A percentile compares a stretch with the other conserved stretches of the same genome.
phyloP scores from a whole-genome alignment of 2,113 vertebrate genomes.

The Ammospiza nelsoni region DNA sequence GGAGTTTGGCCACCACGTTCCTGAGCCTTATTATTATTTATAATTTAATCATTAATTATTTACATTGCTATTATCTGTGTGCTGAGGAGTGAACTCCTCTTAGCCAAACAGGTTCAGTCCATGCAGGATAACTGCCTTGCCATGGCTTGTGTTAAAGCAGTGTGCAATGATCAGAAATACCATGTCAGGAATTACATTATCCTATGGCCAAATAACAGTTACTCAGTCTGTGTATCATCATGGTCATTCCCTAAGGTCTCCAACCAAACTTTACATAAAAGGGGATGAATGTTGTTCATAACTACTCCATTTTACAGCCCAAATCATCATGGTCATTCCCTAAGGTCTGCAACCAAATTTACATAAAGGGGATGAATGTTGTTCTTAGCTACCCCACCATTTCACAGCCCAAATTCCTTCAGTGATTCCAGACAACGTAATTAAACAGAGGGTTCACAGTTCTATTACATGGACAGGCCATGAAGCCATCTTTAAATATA shows the following conservation, averaged over 20 bases:
- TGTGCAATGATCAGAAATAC: not conserved
- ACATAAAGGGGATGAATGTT: not conserved
- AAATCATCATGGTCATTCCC: not conserved
- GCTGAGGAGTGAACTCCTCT: not conserved
- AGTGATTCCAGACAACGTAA: conserved; percentile 30
- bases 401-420: conserved; percentile 16
- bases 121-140: not conserved
- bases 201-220: not conserved
- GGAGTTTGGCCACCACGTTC: not conserved
- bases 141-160: not conserved
- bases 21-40: not conserved
- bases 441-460: conserved; percentile 10
- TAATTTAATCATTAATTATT: not conserved
- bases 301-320: not conserved
- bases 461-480: not conserved
- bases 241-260: not conserved
- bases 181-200: not conserved
- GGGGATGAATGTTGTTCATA: not conserved
- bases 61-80: not conserved
- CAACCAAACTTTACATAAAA: not conserved
- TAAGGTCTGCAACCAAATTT: not conserved
- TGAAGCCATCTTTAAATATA: conserved; percentile 45
- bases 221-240: not conserved
- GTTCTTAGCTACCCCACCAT: not conserved
- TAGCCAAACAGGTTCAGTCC: not conserved